Percentiles rank a stretch among this genome's conserved stretches.
Conservation (phyloP, 2,113 vertebrate species). For the Ageneiosus marmoratus region DNA sequence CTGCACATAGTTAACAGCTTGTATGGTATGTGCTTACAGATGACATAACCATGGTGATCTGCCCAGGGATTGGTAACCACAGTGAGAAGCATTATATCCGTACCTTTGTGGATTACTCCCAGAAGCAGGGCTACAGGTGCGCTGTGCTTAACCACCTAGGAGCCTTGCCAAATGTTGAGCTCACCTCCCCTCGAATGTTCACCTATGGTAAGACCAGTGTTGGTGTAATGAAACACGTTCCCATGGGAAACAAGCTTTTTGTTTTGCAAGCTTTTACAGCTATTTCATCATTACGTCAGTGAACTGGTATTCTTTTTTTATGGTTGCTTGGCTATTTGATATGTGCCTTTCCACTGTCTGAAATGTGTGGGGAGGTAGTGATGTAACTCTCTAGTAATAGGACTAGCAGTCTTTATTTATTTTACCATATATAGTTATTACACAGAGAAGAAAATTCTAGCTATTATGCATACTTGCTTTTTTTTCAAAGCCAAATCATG, state of each 20-base stretch:
- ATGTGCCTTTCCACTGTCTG: conserved; percentile 1
- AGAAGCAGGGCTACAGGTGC: conserved; percentile 91
- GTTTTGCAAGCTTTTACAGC: neutral
- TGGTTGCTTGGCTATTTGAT: conserved; percentile 11
- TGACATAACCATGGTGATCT: conserved; percentile 95
- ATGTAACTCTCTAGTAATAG: conserved; percentile 33
- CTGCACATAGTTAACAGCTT: conserved; percentile 19
- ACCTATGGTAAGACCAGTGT: conserved; percentile 80
- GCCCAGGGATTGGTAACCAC: conserved; percentile 96
- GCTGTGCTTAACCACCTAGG: conserved; percentile 94
- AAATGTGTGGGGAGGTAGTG: neutral
- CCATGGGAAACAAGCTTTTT: conserved; percentile 12
- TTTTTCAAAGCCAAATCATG: neutral
- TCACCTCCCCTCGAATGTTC: conserved; percentile 97
- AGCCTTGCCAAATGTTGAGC: conserved; percentile 86
- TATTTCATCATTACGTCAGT: conserved; percentile 2
- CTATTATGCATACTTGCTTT: neutral
- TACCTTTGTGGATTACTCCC: conserved; percentile 93
- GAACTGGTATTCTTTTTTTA: neutral
- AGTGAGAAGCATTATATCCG: conserved; percentile 97
- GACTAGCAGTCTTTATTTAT: neutral
- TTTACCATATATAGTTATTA: conserved; percentile 13
- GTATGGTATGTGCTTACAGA: conserved; percentile 69
- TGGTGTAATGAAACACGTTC: conserved; percentile 16
- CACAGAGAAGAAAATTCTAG: neutral